phyloP scores from a whole-genome alignment of 2,797 vertebrate genomes.

The Melanotaenia boesemani region DNA sequence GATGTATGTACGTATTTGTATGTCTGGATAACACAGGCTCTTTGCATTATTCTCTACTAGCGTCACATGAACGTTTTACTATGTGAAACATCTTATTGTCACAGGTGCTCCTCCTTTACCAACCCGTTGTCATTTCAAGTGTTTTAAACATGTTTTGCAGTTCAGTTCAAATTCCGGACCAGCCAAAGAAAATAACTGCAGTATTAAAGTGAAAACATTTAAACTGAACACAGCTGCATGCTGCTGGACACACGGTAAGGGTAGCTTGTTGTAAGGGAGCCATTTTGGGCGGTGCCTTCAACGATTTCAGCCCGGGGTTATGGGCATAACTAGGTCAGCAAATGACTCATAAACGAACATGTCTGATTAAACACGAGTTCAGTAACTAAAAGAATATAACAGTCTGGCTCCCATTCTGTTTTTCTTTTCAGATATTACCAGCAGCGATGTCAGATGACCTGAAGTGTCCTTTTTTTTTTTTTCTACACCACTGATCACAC shows the following conservation, averaged over 20 bases:
- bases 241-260: neutral
- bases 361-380: slow-evolving; percentile 11
- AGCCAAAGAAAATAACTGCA: slow-evolving; percentile 17
- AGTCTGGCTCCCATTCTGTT: neutral
- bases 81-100: slow-evolving; percentile 5
- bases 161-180: neutral
- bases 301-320: slow-evolving; percentile 25
- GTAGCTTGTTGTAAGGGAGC: slow-evolving; percentile 1
- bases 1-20: neutral
- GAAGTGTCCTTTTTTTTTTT: neutral
- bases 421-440: neutral
- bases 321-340: slow-evolving; percentile 12
- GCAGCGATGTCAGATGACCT: slow-evolving; percentile 12
- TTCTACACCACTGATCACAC: neutral
- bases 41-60: slow-evolving; percentile 6
- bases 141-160: slow-evolving; percentile 16
- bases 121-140: slow-evolving; percentile 4
- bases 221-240: neutral
- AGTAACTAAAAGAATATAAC: neutral
- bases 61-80: slow-evolving; percentile 12
- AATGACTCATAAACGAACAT: slow-evolving; percentile 17
- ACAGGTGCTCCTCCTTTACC: neutral
- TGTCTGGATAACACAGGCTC: neutral
- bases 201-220: slow-evolving; percentile 5
- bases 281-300: slow-evolving; percentile 33